Evolutionary conservation across 2,888 invertebrate genomes (phyloP).

Genomic region (Galeruca laticollis): DNA sequence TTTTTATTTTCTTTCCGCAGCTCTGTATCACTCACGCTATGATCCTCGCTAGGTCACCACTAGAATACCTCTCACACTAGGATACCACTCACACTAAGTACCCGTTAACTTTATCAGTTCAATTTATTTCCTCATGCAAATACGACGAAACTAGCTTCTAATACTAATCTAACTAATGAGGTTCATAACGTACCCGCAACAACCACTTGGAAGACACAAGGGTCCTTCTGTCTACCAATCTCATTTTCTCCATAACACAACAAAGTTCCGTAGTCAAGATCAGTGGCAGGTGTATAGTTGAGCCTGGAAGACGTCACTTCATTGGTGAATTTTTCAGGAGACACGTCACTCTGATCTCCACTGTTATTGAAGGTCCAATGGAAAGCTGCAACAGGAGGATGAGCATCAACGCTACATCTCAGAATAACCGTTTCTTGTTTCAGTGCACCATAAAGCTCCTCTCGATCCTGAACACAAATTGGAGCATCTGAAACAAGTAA

Average conservation of each 20-base stretch:
- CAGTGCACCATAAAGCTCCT: slow-evolving; percentile 86
- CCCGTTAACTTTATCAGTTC: too few relatives aligned
- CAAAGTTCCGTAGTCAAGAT: slow-evolving; percentile 90
- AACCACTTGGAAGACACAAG: slow-evolving; percentile 88
- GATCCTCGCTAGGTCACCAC: too few relatives aligned
- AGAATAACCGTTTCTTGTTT: slow-evolving; percentile 90
- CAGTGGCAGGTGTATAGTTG: slow-evolving; percentile 88
- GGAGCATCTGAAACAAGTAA: slow-evolving; percentile 74
- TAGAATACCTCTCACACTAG: too few relatives aligned
- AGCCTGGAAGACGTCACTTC: slow-evolving; percentile 78
- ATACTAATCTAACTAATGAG: too few relatives aligned
- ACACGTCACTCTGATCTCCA: slow-evolving; percentile 85
- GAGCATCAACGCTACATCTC: slow-evolving; percentile 89
- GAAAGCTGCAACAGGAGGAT: slow-evolving; percentile 87
- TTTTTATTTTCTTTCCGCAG: too few relatives aligned
- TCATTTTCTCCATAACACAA: slow-evolving; percentile 89
- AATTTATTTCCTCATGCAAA: too few relatives aligned
- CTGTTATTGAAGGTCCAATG: slow-evolving; percentile 95
- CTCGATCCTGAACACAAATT: slow-evolving; percentile 81
- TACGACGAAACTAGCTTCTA: too few relatives aligned
- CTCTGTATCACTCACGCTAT: too few relatives aligned
- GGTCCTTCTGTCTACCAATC: slow-evolving; percentile 85
- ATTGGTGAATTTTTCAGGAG: slow-evolving; percentile 75
- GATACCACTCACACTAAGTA: too few relatives aligned
- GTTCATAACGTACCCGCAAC: slow-evolving; percentile 75